A percentile compares a stretch with the other conserved stretches of the same genome.
phyloP scores from a whole-genome alignment of 2,797 vertebrate genomes.

The Chaetodon trifasciatus region DNA sequence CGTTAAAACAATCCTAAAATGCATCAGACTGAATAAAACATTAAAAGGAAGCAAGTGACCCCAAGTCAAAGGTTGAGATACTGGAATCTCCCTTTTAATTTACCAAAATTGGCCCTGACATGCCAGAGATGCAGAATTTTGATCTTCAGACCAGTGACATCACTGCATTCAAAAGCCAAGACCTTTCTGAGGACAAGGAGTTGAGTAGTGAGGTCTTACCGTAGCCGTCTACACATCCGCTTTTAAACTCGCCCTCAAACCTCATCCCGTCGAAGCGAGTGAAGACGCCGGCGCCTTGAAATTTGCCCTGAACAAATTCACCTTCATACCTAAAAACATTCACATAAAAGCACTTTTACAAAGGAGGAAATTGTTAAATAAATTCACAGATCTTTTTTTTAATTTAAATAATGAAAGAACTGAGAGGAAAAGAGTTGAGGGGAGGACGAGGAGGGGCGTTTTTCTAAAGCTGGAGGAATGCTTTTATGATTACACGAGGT shows the following conservation, averaged over 20 bases:
- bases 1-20: neutral
- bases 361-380: neutral
- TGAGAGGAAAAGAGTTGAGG: neutral
- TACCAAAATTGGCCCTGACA: neutral
- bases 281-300: slow-evolving; percentile 94
- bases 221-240: slow-evolving; percentile 93
- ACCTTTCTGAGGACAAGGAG: neutral
- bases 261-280: slow-evolving; percentile 94
- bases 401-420: neutral
- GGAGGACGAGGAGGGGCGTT: neutral
- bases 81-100: neutral
- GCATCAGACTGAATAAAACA: neutral
- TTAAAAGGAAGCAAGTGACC: neutral
- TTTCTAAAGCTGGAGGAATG: neutral
- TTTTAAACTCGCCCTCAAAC: slow-evolving; percentile 97
- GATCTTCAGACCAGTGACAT: neutral
- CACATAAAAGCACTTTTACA: slow-evolving; percentile 5
- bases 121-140: neutral
- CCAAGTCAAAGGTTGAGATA: neutral
- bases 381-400: neutral
- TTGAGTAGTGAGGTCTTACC: slow-evolving; percentile 79
- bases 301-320: slow-evolving; percentile 97
- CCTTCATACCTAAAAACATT: slow-evolving; percentile 91
- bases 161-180: neutral
- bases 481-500: neutral